Base-by-base conservation (phyloP, 2,888 invertebrate genomes). In the Chrysolina haemoptera region DNA sequence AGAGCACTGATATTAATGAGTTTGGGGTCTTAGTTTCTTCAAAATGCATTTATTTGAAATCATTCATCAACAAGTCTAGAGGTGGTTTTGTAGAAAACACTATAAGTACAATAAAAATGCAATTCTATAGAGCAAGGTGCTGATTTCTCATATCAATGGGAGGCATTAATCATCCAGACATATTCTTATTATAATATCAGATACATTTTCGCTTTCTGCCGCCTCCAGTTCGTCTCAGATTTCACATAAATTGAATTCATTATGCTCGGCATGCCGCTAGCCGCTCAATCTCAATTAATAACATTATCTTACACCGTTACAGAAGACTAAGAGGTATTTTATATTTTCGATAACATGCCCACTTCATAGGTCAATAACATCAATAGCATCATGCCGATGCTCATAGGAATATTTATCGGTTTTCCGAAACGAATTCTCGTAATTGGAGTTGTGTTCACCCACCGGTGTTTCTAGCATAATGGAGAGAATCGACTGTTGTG, bases 351-450 rank as follows among this genome's bases (percentile, higher is more conserved):
- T 59, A 59, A 27, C 27, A 6, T 27, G 59, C 59, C 59, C 55
- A 55, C 55, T 55, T 55, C 46, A n/a, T 59, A 16, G 59, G 22
- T 59, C 59, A 59, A 59, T 59, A 59, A 59, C 59, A 59, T 59
- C 27, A n/a, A 59, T 59, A 59, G 14, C 27, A 35, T 18, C 14
- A n/a, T n/a, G 27, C 14, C 59, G 27, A 59, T 35, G 27, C 22
- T n/a, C 35, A n/a, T 27, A 35, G 35, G 35, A 59, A 59, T 59
- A 8, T 59, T 59, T 35, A 59, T 59, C 59, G 22, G 59, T 59
- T 27, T 59, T 35, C 35, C 8, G 22, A 10, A 22, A 12, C 27
- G 10, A 22, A 14, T n/a, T 59, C 35, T 59, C 59, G 59, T 59
- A 59, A 53, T 53, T 22, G 53, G 53, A 20, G 53, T 53, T 53